Conservation (phyloP, 2,797 vertebrate species). For the Pangasius krempfi region DNA sequence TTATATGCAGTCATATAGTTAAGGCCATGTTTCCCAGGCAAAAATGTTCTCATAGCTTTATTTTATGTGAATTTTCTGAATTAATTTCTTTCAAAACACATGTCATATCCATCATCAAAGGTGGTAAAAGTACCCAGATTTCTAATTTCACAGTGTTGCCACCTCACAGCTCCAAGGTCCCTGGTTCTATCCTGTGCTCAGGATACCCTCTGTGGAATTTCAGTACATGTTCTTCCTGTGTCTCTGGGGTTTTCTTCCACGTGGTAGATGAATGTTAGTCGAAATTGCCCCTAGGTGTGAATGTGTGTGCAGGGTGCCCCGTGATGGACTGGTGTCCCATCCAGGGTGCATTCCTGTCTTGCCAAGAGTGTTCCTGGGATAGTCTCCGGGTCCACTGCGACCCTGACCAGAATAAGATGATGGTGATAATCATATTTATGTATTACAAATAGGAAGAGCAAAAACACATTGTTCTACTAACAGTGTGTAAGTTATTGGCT, state of each 20-base stretch:
- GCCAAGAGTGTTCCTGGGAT: not conserved
- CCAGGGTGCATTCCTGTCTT: not conserved
- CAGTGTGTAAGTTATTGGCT: not conserved
- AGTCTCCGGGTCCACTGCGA: not conserved
- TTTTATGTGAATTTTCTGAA: too few relatives aligned
- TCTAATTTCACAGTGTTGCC: not conserved
- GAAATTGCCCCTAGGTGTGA: not conserved
- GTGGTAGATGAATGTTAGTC: not conserved
- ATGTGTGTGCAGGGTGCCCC: not conserved
- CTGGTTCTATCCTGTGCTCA: not conserved
- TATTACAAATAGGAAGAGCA: not conserved
- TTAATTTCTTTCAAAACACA: not conserved
- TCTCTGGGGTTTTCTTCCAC: not conserved
- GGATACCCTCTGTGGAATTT: not conserved
- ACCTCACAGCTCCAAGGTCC: not conserved
- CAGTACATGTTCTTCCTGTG: not conserved
- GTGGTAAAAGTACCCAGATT: not conserved
- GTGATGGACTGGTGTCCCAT: not conserved
- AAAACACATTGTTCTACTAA: not conserved
- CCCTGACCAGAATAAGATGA: not conserved
- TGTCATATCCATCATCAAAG: not conserved
- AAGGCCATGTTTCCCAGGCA: not conserved
- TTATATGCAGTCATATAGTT: not conserved
- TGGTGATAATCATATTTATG: not conserved
- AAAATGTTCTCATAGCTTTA: not conserved